phyloP scores from a whole-genome alignment of 2,113 vertebrate species.

The Microtus oregoni region DNA sequence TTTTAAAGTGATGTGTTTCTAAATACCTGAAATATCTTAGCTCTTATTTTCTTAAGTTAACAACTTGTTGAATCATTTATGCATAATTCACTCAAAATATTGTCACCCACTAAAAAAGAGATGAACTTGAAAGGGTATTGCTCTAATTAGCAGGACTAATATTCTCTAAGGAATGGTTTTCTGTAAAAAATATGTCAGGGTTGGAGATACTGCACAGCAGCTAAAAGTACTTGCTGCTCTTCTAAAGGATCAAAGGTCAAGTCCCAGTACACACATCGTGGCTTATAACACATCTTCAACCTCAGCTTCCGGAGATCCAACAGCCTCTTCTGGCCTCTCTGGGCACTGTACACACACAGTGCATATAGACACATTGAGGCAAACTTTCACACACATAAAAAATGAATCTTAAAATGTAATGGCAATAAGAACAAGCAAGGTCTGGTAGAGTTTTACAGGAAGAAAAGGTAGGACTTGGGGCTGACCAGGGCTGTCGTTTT shows the following conservation, averaged over 20 bases:
- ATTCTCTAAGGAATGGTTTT: not conserved
- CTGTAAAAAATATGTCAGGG: not conserved
- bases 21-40: not conserved
- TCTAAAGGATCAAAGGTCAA: not conserved
- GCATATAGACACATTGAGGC: too few relatives aligned
- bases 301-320: not conserved
- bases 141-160: slow-evolving; percentile 15
- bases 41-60: not conserved
- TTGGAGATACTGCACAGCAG: not conserved
- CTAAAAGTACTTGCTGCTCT: not conserved
- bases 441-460: not conserved
- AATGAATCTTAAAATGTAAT: not conserved
- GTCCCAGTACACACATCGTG: not conserved
- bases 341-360: too few relatives aligned
- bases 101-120: not conserved
- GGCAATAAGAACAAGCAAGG: not conserved
- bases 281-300: not conserved
- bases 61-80: not conserved
- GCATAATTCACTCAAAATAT: slow-evolving; percentile 6
- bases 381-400: too few relatives aligned
- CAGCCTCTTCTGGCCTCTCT: not conserved
- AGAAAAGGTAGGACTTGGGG: not conserved
- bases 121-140: not conserved
- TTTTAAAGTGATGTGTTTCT: not conserved
- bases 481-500: not conserved